Conservation (phyloP, 2,888 invertebrate genomes). For the Drosophila paracracens region DNA sequence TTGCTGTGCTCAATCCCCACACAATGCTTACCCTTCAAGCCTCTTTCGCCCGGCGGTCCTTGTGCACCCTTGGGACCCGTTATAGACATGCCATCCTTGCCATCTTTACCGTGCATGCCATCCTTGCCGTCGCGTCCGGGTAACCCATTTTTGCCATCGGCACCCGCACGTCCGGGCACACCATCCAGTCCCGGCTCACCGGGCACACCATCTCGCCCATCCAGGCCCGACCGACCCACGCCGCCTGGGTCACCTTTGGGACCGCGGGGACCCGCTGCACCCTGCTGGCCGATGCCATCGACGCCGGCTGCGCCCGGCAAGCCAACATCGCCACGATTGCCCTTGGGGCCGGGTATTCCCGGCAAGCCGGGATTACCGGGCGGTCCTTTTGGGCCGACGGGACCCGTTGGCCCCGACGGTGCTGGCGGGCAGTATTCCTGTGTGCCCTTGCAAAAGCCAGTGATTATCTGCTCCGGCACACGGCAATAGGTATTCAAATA, state of each 20-base stretch:
- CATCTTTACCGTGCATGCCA: conserved; percentile 89
- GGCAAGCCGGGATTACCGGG: conserved; percentile 84
- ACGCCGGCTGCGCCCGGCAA: conserved; percentile 88
- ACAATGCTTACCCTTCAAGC: conserved; percentile 87
- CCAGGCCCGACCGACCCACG: conserved; percentile 90
- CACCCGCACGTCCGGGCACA: conserved; percentile 93
- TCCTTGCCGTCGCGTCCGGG: conserved; percentile 87
- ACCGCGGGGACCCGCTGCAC: conserved; percentile 82
- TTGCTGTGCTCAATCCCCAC: not conserved
- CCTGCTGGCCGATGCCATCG: conserved; percentile 84
- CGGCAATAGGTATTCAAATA: conserved; percentile 95
- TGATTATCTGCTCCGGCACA: conserved; percentile 93
- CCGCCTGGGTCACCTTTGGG: conserved; percentile 87
- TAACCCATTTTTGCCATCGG: conserved; percentile 92
- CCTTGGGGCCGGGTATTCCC: conserved; percentile 90
- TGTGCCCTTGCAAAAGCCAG: conserved; percentile 93
- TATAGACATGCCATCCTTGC: conserved; percentile 86
- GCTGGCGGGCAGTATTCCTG: conserved; percentile 92
- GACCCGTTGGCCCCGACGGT: conserved; percentile 88
- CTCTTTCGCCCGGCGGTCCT: conserved; percentile 89
- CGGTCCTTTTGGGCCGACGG: conserved; percentile 88
- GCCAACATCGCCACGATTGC: conserved; percentile 89
- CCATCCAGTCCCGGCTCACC: conserved; percentile 95
- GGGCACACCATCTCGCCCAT: conserved; percentile 95
- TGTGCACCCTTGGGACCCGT: conserved; percentile 89